These are phyloP conservation scores for Typhlichthys eigenmanni DNA, from an alignment of 2,797 vertebrate species.

Conservation along the genomic window DNA sequence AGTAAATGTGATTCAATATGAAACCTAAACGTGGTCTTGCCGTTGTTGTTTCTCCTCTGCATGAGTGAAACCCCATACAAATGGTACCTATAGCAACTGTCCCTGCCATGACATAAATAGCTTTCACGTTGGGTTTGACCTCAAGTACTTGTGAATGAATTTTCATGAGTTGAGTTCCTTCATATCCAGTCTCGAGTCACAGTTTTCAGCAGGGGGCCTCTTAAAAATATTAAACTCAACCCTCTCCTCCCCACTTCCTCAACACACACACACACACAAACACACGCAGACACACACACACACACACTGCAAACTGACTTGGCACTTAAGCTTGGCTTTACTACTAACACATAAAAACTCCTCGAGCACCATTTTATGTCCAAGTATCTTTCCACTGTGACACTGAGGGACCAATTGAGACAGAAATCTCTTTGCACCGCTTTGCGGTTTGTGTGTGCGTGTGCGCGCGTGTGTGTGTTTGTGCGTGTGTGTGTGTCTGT, in stretches of 20 bases:
- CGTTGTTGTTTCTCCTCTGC: conserved; percentile 17
- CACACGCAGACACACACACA: conserved; percentile 67
- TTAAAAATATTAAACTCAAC: conserved; percentile 70
- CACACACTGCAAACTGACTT: conserved; percentile 27
- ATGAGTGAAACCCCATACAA: conserved; percentile 65
- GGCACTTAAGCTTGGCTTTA: conserved; percentile 35
- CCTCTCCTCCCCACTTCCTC: conserved; percentile 51
- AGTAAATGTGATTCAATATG: not conserved
- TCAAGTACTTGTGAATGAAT: conserved; percentile 74
- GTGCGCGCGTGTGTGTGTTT: conserved; percentile 22
- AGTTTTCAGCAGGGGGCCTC: conserved; percentile 66
- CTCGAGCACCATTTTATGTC: conserved; percentile 59
- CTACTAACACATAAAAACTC: conserved; percentile 62
- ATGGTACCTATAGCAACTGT: conserved; percentile 47
- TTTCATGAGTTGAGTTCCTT: conserved; percentile 68
- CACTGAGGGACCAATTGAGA: conserved; percentile 82
- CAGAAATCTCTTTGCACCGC: conserved; percentile 76
- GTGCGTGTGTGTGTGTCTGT: conserved; percentile 6
- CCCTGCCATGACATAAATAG: conserved; percentile 50
- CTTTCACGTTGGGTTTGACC: conserved; percentile 71
- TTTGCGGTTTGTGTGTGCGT: conserved; percentile 37
- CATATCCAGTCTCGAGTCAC: conserved; percentile 67
- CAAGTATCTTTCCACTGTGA: conserved; percentile 78
- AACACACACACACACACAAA: conserved; percentile 40
- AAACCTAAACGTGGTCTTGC: not conserved